These are phyloP conservation scores for Mythimna ferrago DNA, from an alignment of 2,888 invertebrate species.

Conservation along the genomic window DNA sequence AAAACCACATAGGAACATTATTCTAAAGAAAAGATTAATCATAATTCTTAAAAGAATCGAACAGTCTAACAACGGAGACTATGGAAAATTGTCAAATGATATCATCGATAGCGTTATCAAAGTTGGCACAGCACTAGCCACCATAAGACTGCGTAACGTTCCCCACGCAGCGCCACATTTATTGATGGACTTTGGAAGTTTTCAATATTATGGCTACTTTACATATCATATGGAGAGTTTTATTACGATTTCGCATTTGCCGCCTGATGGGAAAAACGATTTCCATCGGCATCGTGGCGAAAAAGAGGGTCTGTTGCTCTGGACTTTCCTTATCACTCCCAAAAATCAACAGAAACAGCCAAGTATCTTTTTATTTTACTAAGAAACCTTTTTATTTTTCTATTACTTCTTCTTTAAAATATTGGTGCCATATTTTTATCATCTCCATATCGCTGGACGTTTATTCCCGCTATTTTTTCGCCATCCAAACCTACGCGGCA, in stretches of 20 bases:
- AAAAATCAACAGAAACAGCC: conserved; percentile 21
- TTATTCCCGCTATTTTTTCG: conserved; percentile 73
- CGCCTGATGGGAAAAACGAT: conserved; percentile 86
- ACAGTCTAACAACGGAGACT: too few relatives aligned
- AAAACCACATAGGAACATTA: not conserved
- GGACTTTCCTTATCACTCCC: conserved; percentile 61
- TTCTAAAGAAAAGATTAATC: not conserved
- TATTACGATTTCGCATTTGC: conserved; percentile 91
- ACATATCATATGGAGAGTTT: conserved; percentile 89
- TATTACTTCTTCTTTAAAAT: conserved; percentile 50
- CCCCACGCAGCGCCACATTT: conserved; percentile 88
- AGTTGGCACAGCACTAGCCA: conserved; percentile 55
- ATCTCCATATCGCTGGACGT: conserved; percentile 61
- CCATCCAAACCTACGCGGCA: conserved; percentile 74
- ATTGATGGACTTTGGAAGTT: conserved; percentile 91
- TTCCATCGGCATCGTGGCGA: conserved; percentile 68
- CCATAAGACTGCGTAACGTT: conserved; percentile 77
- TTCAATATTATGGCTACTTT: conserved; percentile 90
- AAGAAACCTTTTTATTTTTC: conserved; percentile 17
- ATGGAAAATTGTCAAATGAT: not conserved
- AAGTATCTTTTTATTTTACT: conserved; percentile 4
- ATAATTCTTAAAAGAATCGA: not conserved
- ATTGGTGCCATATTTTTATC: conserved; percentile 61
- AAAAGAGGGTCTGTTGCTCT: conserved; percentile 69
- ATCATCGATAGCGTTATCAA: conserved; percentile 14